Conservation (phyloP, 2,113 vertebrate species). For the Salminus brasiliensis region DNA sequence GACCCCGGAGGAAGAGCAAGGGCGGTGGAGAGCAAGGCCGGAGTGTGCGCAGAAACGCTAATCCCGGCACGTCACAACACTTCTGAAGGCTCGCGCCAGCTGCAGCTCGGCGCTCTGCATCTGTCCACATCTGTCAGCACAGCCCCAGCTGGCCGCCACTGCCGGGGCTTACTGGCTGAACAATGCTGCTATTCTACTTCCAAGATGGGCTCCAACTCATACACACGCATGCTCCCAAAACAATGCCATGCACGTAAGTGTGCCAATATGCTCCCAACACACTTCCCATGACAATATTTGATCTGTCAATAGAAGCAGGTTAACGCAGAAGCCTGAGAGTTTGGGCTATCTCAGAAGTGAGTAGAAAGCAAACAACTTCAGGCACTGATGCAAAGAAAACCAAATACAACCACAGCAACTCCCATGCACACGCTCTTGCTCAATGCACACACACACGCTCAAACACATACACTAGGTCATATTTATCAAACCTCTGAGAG, state of each 20-base stretch:
- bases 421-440: slow-evolving; percentile 34
- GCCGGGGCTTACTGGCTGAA: slow-evolving; percentile 59
- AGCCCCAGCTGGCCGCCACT: slow-evolving; percentile 60
- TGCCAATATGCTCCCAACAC: slow-evolving; percentile 43
- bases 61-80: slow-evolving; percentile 67
- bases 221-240: slow-evolving; percentile 18
- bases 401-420: slow-evolving; percentile 42
- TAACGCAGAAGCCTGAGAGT: background rate
- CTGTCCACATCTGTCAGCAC: slow-evolving; percentile 76
- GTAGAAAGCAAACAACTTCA: slow-evolving; percentile 29
- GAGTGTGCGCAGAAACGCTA: slow-evolving; percentile 57
- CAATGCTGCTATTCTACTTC: slow-evolving; percentile 60
- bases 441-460: slow-evolving; percentile 36
- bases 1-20: slow-evolving; percentile 64
- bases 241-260: slow-evolving; percentile 28
- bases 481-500: slow-evolving; percentile 27
- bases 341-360: slow-evolving; percentile 25
- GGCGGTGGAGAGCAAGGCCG: slow-evolving; percentile 61
- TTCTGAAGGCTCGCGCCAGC: slow-evolving; percentile 69
- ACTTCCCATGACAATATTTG: slow-evolving; percentile 39
- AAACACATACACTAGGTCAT: background rate
- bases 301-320: slow-evolving; percentile 25
- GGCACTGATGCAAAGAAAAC: slow-evolving; percentile 27
- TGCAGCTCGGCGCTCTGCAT: slow-evolving; percentile 67
- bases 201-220: slow-evolving; percentile 26